These are phyloP conservation scores for Andrena chrysosceles DNA, from an alignment of 2,888 invertebrate species.

Conservation along the genomic window DNA sequence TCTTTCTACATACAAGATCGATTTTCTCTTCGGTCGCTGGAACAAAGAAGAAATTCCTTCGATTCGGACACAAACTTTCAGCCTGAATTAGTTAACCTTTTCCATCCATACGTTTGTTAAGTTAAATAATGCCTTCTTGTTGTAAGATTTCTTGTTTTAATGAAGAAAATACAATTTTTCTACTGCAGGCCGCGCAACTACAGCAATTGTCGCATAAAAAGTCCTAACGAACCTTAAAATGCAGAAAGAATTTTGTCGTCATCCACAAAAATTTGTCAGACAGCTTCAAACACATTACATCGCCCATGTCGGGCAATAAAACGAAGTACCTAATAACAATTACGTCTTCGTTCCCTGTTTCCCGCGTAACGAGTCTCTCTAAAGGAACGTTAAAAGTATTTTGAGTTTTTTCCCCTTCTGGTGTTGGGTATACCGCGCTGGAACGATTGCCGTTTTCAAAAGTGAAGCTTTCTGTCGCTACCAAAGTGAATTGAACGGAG, in stretches of 20 bases:
- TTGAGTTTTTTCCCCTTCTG: background rate
- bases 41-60: conserved; percentile 63
- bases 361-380: background rate
- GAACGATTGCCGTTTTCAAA: background rate
- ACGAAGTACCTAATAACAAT: conserved; percentile 5
- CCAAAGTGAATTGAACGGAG: conserved; percentile 1
- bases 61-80: background rate
- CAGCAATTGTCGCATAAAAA: background rate
- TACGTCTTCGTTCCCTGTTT: background rate
- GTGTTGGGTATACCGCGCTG: background rate
- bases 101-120: background rate
- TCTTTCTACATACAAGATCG: conserved; percentile 77
- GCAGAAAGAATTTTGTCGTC: background rate
- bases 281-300: background rate
- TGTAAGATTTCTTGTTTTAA: background rate
- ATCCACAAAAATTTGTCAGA: background rate
- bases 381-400: conserved; percentile 2
- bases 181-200: background rate
- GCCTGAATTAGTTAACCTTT: background rate
- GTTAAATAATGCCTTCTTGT: background rate
- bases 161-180: no score
- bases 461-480: background rate
- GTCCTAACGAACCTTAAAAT: background rate
- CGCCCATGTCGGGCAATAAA: background rate
- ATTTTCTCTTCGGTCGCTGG: conserved; percentile 81